phyloP scores from a whole-genome alignment of 2,113 vertebrate genomes.

The Gymnobelideus leadbeateri region DNA sequence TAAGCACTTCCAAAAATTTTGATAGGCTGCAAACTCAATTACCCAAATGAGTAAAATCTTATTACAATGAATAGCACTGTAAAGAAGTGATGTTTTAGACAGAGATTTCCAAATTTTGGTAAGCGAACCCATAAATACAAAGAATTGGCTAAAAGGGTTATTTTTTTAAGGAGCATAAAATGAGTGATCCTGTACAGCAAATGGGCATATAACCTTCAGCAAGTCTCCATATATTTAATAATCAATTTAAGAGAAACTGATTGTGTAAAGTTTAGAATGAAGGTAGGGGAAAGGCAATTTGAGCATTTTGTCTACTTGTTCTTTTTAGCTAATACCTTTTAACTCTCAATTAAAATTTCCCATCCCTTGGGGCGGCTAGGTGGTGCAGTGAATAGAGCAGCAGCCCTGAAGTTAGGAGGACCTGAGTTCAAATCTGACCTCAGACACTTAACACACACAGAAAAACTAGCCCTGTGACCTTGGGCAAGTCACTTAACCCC shows the following conservation, averaged over 20 bases:
- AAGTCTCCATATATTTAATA: neutral
- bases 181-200: neutral
- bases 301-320: neutral
- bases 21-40: neutral
- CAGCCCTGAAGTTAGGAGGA: too few species aligned
- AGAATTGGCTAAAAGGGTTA: neutral
- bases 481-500: too few species aligned
- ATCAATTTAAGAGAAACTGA: neutral
- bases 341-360: neutral
- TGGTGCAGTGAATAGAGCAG: too few species aligned
- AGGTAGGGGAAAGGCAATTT: neutral
- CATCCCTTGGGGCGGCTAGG: too few species aligned
- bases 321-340: neutral
- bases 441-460: too few species aligned
- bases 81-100: neutral
- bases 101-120: neutral
- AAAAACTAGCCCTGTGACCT: too few species aligned
- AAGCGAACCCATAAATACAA: neutral
- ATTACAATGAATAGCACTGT: neutral
- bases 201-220: neutral
- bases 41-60: neutral
- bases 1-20: neutral
- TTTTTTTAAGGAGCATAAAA: neutral
- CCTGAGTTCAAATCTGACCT: too few species aligned
- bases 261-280: neutral